A percentile compares a stretch with the other conserved stretches of the same genome.
These are phyloP conservation scores for Psittacula cyanocephala DNA, from an alignment of 2,113 vertebrate genomes.

Conservation along the genomic window DNA sequence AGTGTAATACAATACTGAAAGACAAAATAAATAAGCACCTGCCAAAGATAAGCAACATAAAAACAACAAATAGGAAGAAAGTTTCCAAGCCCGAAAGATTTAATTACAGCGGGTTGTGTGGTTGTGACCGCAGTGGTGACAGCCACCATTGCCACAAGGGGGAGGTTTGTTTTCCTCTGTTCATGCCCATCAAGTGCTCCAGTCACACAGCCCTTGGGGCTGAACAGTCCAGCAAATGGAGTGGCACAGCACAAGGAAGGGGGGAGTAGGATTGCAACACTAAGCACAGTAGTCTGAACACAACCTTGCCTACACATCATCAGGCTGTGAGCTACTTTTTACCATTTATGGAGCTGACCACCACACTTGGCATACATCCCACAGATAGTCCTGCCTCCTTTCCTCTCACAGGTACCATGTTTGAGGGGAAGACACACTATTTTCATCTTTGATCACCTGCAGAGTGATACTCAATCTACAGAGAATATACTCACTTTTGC, in stretches of 20 bases:
- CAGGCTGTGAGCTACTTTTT: fast-evolving
- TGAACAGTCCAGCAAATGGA: not conserved
- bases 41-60: not conserved
- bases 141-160: not conserved
- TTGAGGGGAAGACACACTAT: not conserved
- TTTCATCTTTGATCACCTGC: not conserved
- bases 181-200: fast-evolving
- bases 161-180: fast-evolving
- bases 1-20: not conserved
- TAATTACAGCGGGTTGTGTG: fast-evolving
- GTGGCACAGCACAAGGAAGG: fast-evolving
- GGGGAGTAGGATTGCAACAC: fast-evolving
- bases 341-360: fast-evolving
- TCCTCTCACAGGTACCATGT: fast-evolving
- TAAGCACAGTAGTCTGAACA: not conserved
- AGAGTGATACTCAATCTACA: not conserved
- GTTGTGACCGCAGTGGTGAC: not conserved
- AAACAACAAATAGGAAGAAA: not conserved
- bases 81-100: not conserved
- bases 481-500: not conserved
- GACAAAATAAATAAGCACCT: not conserved
- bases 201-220: not conserved
- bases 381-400: not conserved
- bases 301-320: fast-evolving
- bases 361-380: fast-evolving